These are phyloP conservation scores for Xenus cinereus DNA, from an alignment of 2,113 vertebrate species.

Conservation along the genomic window DNA sequence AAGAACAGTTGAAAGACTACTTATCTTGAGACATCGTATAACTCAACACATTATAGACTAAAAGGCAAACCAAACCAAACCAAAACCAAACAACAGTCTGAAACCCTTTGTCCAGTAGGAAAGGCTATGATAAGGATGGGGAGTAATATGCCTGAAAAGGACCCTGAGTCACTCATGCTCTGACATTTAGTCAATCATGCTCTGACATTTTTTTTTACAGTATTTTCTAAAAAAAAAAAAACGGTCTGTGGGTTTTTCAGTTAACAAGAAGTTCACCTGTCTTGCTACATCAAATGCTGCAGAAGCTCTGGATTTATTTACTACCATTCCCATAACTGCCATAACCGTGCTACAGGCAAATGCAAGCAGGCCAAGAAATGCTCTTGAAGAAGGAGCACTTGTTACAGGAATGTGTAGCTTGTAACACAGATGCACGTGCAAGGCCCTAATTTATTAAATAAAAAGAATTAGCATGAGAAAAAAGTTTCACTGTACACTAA, in stretches of 20 bases:
- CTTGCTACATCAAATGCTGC: background rate
- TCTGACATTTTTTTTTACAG: background rate
- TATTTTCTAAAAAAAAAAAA: background rate
- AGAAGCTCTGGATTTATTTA: background rate
- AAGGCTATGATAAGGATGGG: background rate
- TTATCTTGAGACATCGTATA: rapidly evolving
- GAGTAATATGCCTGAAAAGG: background rate
- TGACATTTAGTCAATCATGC: rapidly evolving
- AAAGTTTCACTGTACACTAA: background rate
- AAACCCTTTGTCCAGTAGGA: background rate
- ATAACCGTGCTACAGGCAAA: background rate
- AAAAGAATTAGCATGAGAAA: background rate
- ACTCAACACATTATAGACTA: background rate
- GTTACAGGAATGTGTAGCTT: background rate
- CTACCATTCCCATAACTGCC: background rate
- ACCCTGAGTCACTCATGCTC: background rate
- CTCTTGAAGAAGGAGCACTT: background rate
- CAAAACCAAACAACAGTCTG: background rate
- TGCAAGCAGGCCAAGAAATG: background rate
- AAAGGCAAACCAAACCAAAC: background rate
- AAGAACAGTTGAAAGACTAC: background rate
- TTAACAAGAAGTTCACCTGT: background rate
- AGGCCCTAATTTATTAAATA: background rate
- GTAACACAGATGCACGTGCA: rapidly evolving
- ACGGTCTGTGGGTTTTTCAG: background rate